Evolutionary conservation across 2,113 vertebrate genomes (phyloP).

Genomic region (Dasyurus viverrinus): DNA sequence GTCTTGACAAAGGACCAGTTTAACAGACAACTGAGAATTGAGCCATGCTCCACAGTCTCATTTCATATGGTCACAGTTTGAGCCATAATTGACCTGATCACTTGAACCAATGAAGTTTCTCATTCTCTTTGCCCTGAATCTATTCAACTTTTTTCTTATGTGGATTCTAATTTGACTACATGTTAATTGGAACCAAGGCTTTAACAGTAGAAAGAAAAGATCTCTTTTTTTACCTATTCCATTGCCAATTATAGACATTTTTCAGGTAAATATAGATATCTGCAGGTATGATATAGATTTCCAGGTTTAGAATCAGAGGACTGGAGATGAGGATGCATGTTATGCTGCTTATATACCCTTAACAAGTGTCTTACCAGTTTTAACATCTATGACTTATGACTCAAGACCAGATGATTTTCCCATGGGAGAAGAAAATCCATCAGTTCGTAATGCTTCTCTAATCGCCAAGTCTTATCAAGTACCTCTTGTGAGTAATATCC

Average conservation of each 20-base stretch:
- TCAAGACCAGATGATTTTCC: constrained; percentile 72
- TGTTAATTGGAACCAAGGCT: background rate
- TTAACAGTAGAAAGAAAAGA: no score
- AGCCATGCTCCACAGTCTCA: no score
- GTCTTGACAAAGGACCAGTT: background rate
- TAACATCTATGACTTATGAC: constrained; percentile 80
- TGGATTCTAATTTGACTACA: background rate
- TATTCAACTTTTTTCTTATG: background rate
- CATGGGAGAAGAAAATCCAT: constrained; percentile 71
- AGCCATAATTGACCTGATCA: background rate
- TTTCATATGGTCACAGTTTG: background rate
- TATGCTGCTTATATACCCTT: constrained; percentile 77
- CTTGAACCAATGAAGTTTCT: background rate
- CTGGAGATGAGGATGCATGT: background rate
- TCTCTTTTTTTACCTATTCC: background rate
- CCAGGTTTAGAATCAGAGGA: background rate
- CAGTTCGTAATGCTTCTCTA: constrained; percentile 70
- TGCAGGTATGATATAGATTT: background rate
- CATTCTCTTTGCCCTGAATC: background rate
- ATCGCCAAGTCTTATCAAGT: constrained; percentile 70
- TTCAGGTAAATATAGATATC: background rate
- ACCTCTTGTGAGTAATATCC: background rate
- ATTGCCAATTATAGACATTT: background rate
- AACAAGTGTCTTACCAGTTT: constrained; percentile 83
- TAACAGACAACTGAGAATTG: no score